A percentile compares a stretch with the other conserved stretches of the same genome.
These are phyloP conservation scores for Paracanthobrama guichenoti DNA, from an alignment of 2,113 vertebrate species.

Conservation along the genomic window DNA sequence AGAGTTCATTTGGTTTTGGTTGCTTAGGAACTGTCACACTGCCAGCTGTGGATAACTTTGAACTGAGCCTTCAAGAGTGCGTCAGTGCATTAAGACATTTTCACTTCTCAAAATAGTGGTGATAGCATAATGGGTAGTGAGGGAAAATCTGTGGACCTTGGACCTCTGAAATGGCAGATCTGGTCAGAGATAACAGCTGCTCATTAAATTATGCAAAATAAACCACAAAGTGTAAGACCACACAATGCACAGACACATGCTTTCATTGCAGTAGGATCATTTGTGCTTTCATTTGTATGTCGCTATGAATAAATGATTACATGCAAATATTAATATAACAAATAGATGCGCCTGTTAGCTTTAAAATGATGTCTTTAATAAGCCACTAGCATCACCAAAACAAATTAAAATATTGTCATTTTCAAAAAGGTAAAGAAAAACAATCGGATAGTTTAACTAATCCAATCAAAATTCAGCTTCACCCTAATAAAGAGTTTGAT, in stretches of 20 bases:
- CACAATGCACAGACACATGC: not conserved
- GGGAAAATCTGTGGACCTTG: constrained; percentile 25
- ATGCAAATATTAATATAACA: not conserved
- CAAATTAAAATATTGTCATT: not conserved
- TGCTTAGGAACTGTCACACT: constrained; percentile 60
- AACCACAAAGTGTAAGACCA: not conserved
- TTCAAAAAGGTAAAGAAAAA: not conserved
- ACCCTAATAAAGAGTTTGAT: not conserved
- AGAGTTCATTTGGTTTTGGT: constrained; percentile 51
- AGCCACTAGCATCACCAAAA: not conserved
- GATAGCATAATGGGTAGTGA: constrained; percentile 41
- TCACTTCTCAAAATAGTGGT: constrained; percentile 42
- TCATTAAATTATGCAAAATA: constrained; percentile 35
- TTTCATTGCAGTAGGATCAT: constrained; percentile 16
- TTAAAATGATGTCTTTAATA: not conserved
- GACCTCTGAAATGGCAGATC: constrained; percentile 17
- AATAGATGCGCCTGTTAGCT: not conserved
- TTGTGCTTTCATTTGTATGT: not conserved
- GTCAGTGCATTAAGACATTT: constrained; percentile 45
- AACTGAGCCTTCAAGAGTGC: constrained; percentile 46
- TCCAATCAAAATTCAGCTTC: not conserved
- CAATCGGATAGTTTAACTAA: not conserved
- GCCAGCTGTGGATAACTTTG: constrained; percentile 52
- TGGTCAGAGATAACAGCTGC: not conserved
- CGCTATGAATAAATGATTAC: not conserved